Percentiles rank a stretch among this genome's conserved stretches.
These are phyloP conservation scores for Dipodomys spectabilis DNA, from an alignment of 2,113 vertebrate genomes.

Conservation along the genomic window DNA sequence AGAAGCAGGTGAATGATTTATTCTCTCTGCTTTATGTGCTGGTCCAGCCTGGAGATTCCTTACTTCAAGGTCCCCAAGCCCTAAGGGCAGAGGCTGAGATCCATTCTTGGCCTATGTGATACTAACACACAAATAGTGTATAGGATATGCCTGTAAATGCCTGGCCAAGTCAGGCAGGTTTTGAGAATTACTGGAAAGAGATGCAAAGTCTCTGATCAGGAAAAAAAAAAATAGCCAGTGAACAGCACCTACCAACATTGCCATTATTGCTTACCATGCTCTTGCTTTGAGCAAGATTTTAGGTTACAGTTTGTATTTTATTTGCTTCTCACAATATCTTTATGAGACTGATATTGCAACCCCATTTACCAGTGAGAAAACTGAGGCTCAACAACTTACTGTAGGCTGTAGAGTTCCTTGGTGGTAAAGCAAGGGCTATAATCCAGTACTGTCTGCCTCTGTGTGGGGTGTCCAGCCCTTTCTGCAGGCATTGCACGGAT, in stretches of 20 bases:
- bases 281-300: constrained; percentile 20
- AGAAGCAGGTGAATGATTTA: background rate
- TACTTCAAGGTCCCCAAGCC: background rate
- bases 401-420: background rate
- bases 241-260: background rate
- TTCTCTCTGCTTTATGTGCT: background rate
- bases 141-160: background rate
- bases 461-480: background rate
- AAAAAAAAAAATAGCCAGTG: constrained; percentile 20
- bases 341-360: background rate
- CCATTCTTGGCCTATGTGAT: background rate
- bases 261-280: background rate
- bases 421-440: background rate
- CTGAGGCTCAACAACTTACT: constrained; percentile 22
- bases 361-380: constrained; percentile 55
- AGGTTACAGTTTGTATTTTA: background rate
- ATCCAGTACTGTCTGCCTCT: background rate
- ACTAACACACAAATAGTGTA: background rate
- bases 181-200: background rate
- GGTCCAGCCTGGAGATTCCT: background rate
- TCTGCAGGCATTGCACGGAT: background rate
- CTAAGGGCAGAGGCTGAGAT: background rate
- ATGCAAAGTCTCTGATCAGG: background rate
- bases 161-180: background rate
- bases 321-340: constrained; percentile 29